Percentiles rank a stretch among this genome's conserved stretches.
These are phyloP conservation scores for Helostoma temminkii DNA, from an alignment of 2,797 vertebrate genomes.

Conservation along the genomic window DNA sequence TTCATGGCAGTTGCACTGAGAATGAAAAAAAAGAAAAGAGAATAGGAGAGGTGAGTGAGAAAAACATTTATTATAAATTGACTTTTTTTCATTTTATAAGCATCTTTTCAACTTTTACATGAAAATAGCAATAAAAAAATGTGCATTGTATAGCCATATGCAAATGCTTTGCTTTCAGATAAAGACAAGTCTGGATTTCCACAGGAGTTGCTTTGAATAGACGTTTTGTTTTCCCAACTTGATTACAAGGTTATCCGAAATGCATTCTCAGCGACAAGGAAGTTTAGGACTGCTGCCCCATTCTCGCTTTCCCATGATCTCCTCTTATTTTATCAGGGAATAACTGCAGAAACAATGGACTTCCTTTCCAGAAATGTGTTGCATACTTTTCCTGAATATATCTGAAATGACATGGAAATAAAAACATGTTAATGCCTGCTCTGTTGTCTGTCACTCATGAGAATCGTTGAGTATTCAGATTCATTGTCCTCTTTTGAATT, in stretches of 20 bases:
- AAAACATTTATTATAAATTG: slow-evolving; percentile 45
- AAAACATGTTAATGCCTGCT: slow-evolving; percentile 49
- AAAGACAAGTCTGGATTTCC: slow-evolving; percentile 55
- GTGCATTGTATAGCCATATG: slow-evolving; percentile 56
- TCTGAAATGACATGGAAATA: slow-evolving; percentile 54
- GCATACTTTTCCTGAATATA: slow-evolving; percentile 49
- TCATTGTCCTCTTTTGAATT: background rate
- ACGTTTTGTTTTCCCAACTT: slow-evolving; percentile 61
- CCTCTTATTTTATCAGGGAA: slow-evolving; percentile 62
- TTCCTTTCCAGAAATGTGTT: slow-evolving; percentile 58
- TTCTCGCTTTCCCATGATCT: slow-evolving; percentile 47
- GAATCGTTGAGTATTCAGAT: background rate
- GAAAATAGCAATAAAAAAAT: slow-evolving; percentile 26
- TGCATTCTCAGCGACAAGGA: slow-evolving; percentile 51
- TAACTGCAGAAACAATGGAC: slow-evolving; percentile 51
- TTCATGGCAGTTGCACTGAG: slow-evolving; percentile 80
- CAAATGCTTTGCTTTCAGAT: slow-evolving; percentile 67
- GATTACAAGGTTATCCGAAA: slow-evolving; percentile 56
- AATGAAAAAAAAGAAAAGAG: slow-evolving; percentile 45
- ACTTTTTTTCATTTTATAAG: slow-evolving; percentile 50
- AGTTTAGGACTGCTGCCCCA: slow-evolving; percentile 37
- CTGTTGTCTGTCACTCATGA: background rate
- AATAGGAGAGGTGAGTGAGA: slow-evolving; percentile 26
- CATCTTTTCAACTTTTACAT: slow-evolving; percentile 23
- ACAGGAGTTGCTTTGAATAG: slow-evolving; percentile 45